Evolutionary conservation across 2,113 vertebrate species (phyloP).

Genomic region (Oostethus manadensis): DNA sequence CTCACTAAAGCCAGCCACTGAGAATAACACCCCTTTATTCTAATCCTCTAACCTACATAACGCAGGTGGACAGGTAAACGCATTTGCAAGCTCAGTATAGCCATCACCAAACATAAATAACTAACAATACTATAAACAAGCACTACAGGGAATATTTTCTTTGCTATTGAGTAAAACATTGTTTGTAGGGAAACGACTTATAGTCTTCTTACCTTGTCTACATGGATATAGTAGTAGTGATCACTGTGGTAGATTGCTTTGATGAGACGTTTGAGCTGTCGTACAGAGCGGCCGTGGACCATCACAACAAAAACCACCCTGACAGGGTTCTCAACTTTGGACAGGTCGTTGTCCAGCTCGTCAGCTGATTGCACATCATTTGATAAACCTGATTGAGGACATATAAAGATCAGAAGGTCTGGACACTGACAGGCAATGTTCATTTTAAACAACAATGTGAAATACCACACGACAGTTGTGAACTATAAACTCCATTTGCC

Average conservation of each 20-base stretch:
- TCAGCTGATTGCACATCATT: constrained; percentile 79
- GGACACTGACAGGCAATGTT: not conserved
- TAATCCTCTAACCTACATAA: constrained; percentile 49
- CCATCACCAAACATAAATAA: not conserved
- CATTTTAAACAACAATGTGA: not conserved
- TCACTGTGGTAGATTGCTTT: constrained; percentile 92
- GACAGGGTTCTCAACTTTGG: constrained; percentile 74
- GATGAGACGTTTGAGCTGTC: constrained; percentile 91
- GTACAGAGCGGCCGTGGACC: constrained; percentile 87
- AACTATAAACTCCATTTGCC: not conserved
- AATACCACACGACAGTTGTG: not conserved
- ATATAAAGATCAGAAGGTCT: not conserved
- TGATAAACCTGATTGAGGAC: constrained; percentile 70
- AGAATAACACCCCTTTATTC: constrained; percentile 50
- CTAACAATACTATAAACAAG: not conserved
- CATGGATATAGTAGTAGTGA: constrained; percentile 96
- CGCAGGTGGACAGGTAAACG: constrained; percentile 20
- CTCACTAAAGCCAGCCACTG: constrained; percentile 40
- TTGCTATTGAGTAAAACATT: not conserved
- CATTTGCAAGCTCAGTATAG: constrained; percentile 12
- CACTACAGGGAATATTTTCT: not conserved
- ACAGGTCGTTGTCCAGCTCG: constrained; percentile 73
- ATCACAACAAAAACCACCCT: constrained; percentile 90
- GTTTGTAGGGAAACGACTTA: not conserved
- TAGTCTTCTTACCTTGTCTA: constrained; percentile 81